A percentile compares a stretch with the other conserved stretches of the same genome.
These are phyloP conservation scores for Paralvinella palmiformis DNA, from an alignment of 1,140 invertebrate species.

Conservation along the genomic window DNA sequence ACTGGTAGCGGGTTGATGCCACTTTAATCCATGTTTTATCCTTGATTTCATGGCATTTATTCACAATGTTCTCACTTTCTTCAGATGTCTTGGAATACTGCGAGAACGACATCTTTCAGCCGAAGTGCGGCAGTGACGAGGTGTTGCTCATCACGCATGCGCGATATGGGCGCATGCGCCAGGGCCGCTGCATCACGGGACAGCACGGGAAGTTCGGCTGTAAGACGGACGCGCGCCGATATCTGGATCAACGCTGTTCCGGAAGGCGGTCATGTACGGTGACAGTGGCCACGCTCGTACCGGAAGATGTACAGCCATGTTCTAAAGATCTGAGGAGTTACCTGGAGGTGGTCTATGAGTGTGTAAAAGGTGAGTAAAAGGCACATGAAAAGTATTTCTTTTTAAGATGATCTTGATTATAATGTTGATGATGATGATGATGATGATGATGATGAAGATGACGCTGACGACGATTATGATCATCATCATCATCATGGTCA, in stretches of 20 bases:
- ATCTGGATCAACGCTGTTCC: conserved; percentile 11
- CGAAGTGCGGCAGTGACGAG: not conserved
- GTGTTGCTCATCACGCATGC: conserved; percentile 12
- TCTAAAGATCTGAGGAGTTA: not conserved
- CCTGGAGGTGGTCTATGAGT: conserved; percentile 7
- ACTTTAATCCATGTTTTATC: no score
- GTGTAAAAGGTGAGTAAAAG: conserved; percentile 6
- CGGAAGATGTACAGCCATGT: conserved; percentile 1
- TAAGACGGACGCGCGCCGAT: conserved; percentile 4
- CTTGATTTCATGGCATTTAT: no score
- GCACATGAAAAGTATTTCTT: not conserved
- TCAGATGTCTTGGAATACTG: no score
- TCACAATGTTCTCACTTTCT: no score
- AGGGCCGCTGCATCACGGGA: conserved; percentile 10
- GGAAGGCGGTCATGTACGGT: conserved; percentile 3
- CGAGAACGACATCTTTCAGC: conserved; percentile 5
- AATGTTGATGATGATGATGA: not conserved
- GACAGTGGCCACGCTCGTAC: conserved; percentile 1
- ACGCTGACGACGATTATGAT: not conserved
- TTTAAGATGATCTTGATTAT: not conserved
- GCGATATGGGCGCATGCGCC: conserved; percentile 16
- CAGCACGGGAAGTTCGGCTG: conserved; percentile 12
- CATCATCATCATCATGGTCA: not conserved
- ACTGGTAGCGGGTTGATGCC: no score
- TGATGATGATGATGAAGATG: not conserved